A percentile compares a stretch with the other conserved stretches of the same genome.
Evolutionary conservation across 2,113 vertebrate species (phyloP).

Genomic region (Lamprologus sp.): DNA sequence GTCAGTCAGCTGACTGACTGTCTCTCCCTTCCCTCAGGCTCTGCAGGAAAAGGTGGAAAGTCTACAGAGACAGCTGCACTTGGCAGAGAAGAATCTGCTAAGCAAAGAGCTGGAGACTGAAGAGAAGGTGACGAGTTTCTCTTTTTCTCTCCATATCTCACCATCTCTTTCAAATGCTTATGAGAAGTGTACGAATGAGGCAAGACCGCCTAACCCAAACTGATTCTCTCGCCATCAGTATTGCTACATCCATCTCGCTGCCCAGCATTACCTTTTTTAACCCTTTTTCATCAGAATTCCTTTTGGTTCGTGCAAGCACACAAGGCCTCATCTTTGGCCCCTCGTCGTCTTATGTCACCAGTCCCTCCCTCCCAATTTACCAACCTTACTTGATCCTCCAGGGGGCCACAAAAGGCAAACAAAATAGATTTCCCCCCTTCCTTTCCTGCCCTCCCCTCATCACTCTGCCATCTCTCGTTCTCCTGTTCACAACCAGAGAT

Average conservation of each 20-base stretch:
- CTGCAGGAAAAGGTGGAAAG: constrained; percentile 79
- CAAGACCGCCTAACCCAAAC: neutral
- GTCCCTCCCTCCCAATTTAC: neutral
- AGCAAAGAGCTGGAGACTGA: constrained; percentile 78
- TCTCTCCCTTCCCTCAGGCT: constrained; percentile 64
- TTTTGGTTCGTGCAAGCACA: neutral
- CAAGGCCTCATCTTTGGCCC: neutral
- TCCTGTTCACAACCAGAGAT: constrained; percentile 48
- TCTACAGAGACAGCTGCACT: constrained; percentile 64
- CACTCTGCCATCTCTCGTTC: constrained; percentile 18
- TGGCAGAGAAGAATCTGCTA: constrained; percentile 77
- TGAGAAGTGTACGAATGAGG: neutral
- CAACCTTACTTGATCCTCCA: constrained; percentile 20
- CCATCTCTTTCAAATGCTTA: neutral
- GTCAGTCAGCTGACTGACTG: neutral
- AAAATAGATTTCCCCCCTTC: neutral
- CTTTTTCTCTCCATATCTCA: neutral
- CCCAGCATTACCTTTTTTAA: neutral
- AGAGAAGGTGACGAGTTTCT: constrained; percentile 77
- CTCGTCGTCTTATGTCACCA: neutral
- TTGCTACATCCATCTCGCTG: neutral
- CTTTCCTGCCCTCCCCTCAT: neutral
- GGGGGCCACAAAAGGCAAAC: constrained; percentile 23
- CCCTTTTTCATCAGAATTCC: neutral
- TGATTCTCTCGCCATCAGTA: neutral